A percentile compares a stretch with the other conserved stretches of the same genome.
Evolutionary conservation across 2,888 invertebrate species (phyloP).

Genomic region (Apamea epomidion): DNA sequence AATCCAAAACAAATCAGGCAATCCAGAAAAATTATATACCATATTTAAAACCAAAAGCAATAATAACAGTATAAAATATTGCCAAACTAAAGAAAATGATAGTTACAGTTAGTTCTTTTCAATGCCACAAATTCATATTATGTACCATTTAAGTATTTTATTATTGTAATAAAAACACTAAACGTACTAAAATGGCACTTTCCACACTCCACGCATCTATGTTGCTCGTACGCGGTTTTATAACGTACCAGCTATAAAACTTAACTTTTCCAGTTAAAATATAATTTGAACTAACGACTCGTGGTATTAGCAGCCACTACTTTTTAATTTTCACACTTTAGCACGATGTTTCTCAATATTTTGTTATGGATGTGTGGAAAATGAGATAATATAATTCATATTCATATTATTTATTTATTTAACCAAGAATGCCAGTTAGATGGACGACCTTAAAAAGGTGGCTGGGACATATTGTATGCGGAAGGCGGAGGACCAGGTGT

Average conservation of each 20-base stretch:
- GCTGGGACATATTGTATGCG: too few relatives aligned
- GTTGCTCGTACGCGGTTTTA: slow-evolving; percentile 41
- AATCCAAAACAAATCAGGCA: neutral
- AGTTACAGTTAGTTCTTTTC: slow-evolving; percentile 14
- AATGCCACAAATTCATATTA: slow-evolving; percentile 27
- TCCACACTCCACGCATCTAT: slow-evolving; percentile 26
- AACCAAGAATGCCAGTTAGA: too few relatives aligned
- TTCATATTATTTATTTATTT: too few relatives aligned
- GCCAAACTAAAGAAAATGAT: neutral
- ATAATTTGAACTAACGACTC: slow-evolving; percentile 59
- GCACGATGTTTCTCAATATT: slow-evolving; percentile 49
- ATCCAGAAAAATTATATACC: neutral
- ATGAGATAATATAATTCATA: neutral
- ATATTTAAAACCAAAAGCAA: neutral
- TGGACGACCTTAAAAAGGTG: too few relatives aligned
- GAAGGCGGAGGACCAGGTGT: too few relatives aligned
- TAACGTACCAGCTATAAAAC: slow-evolving; percentile 51
- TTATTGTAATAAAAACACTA: slow-evolving; percentile 24
- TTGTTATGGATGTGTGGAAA: neutral
- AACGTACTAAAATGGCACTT: slow-evolving; percentile 35
- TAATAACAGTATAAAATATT: slow-evolving; percentile 1
- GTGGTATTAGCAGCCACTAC: slow-evolving; percentile 42
- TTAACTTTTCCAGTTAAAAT: slow-evolving; percentile 55
- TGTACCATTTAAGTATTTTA: slow-evolving; percentile 31
- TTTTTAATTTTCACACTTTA: slow-evolving; percentile 47